Percentiles rank a stretch among this genome's conserved stretches.
Evolutionary conservation across 2,888 invertebrate species (phyloP).

Genomic region (Panorpa germanica): DNA sequence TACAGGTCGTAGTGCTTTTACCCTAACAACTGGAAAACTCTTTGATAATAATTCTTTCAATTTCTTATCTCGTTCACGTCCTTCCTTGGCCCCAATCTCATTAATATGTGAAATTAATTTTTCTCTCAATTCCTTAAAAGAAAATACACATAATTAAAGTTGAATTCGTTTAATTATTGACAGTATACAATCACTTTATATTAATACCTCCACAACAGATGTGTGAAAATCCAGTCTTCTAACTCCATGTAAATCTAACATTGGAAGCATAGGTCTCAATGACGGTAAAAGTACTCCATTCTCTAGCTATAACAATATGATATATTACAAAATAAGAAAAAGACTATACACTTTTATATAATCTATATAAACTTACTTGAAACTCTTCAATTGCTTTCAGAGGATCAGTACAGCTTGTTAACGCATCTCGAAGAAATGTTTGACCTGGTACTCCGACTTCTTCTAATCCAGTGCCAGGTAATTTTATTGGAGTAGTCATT

Average conservation of each 20-base stretch:
- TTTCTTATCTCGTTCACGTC: slow-evolving; percentile 57
- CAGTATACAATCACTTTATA: slow-evolving; percentile 27
- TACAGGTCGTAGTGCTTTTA: slow-evolving; percentile 77
- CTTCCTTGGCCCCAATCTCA: slow-evolving; percentile 57
- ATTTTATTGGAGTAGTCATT: slow-evolving; percentile 22
- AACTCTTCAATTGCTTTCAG: slow-evolving; percentile 97
- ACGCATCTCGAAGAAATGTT: slow-evolving; percentile 68
- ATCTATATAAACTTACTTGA: slow-evolving; percentile 42
- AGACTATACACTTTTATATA: too few species aligned
- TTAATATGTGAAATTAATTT: slow-evolving; percentile 63
- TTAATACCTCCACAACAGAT: slow-evolving; percentile 66
- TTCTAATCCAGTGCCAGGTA: slow-evolving; percentile 47
- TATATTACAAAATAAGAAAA: slow-evolving; percentile 11
- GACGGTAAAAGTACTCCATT: slow-evolving; percentile 87
- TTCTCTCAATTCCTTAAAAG: slow-evolving; percentile 37
- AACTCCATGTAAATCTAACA: slow-evolving; percentile 87
- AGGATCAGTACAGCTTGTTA: slow-evolving; percentile 92
- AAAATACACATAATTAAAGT: slow-evolving; percentile 6
- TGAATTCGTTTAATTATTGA: too few species aligned
- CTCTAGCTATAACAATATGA: slow-evolving; percentile 49
- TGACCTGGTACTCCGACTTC: slow-evolving; percentile 77
- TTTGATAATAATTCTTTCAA: slow-evolving; percentile 77
- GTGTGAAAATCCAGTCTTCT: slow-evolving; percentile 86
- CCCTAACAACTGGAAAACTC: slow-evolving; percentile 85
- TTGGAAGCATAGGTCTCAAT: slow-evolving; percentile 80